These are phyloP conservation scores for Oncorhynchus gorbuscha DNA, from an alignment of 2,113 vertebrate genomes.

Conservation along the genomic window DNA sequence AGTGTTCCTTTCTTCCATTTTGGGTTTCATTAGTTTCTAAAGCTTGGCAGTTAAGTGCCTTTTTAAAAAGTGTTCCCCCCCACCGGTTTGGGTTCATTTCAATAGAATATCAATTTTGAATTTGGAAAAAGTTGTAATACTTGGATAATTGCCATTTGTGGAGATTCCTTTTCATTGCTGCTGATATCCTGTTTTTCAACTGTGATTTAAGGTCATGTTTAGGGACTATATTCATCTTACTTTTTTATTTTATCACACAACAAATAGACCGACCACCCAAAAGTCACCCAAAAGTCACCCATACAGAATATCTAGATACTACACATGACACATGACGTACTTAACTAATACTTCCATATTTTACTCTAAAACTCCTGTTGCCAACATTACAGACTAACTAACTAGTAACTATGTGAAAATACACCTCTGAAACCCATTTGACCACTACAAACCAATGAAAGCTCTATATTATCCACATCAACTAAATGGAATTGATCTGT, in stretches of 20 bases:
- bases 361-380: not conserved
- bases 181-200: slow-evolving; percentile 52
- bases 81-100: slow-evolving; percentile 75
- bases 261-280: not conserved
- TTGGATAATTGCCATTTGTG: slow-evolving; percentile 66
- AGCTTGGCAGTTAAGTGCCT: slow-evolving; percentile 77
- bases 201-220: slow-evolving; percentile 20
- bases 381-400: not conserved
- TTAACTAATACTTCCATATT: slow-evolving; percentile 1
- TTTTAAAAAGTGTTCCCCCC: slow-evolving; percentile 79
- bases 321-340: slow-evolving; percentile 53
- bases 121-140: slow-evolving; percentile 70
- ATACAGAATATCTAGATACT: not conserved
- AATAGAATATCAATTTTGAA: slow-evolving; percentile 75
- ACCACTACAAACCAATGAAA: not conserved
- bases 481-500: not conserved
- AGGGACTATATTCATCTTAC: slow-evolving; percentile 32
- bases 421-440: not conserved
- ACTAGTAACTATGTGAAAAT: not conserved
- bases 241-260: too few species aligned
- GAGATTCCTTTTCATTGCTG: slow-evolving; percentile 63
- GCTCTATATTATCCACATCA: not conserved
- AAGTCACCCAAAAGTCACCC: slow-evolving; percentile 22
- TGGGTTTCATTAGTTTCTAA: slow-evolving; percentile 98
- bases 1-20: slow-evolving; percentile 87